phyloP scores from a whole-genome alignment of 2,113 vertebrate genomes.

The Eulacestoma nigropectus region DNA sequence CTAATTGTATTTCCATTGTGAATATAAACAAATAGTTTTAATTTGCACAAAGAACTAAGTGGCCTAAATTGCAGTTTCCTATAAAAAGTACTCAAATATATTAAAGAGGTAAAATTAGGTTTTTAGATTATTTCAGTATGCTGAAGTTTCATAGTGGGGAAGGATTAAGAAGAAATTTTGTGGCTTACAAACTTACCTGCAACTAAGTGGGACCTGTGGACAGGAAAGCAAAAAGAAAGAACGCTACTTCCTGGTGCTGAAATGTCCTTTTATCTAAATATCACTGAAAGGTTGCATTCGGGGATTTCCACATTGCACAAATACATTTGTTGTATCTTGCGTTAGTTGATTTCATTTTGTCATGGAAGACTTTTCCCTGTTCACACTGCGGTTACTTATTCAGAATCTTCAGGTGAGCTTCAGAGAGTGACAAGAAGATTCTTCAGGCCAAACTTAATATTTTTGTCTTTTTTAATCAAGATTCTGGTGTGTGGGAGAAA shows the following conservation, averaged over 20 bases:
- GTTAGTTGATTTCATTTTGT: background rate
- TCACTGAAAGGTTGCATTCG: background rate
- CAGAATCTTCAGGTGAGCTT: background rate
- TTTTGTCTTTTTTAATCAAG: background rate
- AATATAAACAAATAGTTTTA: background rate
- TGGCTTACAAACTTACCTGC: background rate
- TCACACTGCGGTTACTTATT: background rate
- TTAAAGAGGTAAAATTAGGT: background rate
- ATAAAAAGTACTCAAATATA: slow-evolving; percentile 36
- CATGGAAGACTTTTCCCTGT: background rate
- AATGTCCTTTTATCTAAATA: background rate
- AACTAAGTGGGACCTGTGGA: background rate
- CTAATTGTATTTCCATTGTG: background rate
- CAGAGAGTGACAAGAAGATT: background rate
- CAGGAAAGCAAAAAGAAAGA: background rate
- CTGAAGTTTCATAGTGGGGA: background rate
- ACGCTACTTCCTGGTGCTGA: background rate
- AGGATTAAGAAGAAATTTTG: background rate
- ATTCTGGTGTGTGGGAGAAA: background rate
- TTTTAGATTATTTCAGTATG: slow-evolving; percentile 6
- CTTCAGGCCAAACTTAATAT: background rate
- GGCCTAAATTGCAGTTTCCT: slow-evolving; percentile 44
- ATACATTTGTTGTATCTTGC: background rate
- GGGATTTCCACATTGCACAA: background rate
- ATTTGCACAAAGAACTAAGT: background rate